Evolutionary conservation across 2,113 vertebrate species (phyloP).

Genomic region (Myxocyprinus asiaticus): DNA sequence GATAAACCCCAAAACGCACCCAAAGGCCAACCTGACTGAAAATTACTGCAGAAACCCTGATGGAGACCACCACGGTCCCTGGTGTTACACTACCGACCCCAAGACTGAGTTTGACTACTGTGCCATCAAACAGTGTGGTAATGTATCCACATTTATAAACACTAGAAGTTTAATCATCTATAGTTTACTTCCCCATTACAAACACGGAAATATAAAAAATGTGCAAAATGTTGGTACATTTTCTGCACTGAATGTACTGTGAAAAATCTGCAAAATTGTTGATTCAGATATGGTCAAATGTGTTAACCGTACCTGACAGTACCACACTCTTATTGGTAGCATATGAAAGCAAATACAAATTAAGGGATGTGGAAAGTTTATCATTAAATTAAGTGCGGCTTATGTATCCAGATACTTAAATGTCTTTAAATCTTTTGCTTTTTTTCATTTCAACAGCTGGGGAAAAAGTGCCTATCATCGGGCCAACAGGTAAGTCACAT

Average conservation of each 20-base stretch:
- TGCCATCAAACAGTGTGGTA: conserved; percentile 87
- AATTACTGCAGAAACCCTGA: conserved; percentile 96
- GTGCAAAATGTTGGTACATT: too few species aligned
- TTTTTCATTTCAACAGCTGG: conserved; percentile 69
- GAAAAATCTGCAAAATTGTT: too few species aligned
- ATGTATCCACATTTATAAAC: conserved; percentile 32
- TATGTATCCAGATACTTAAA: too few species aligned
- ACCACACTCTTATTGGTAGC: too few species aligned
- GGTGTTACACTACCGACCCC: conserved; percentile 93
- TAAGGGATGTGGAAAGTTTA: too few species aligned
- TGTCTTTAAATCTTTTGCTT: not conserved
- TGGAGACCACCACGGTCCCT: conserved; percentile 88
- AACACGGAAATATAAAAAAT: not conserved
- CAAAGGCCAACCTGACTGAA: conserved; percentile 80
- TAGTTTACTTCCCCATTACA: not conserved
- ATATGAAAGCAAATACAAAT: too few species aligned
- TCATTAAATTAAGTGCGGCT: too few species aligned
- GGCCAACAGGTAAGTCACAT: conserved; percentile 65
- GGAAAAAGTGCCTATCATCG: conserved; percentile 68
- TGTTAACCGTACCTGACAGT: too few species aligned
- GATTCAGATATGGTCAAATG: too few species aligned
- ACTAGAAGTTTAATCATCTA: too few species aligned
- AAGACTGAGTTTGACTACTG: conserved; percentile 95
- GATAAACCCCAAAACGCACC: conserved; percentile 79
- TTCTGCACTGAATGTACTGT: too few species aligned